Conservation (phyloP, 2,113 vertebrate species). For the Equus przewalskii region DNA sequence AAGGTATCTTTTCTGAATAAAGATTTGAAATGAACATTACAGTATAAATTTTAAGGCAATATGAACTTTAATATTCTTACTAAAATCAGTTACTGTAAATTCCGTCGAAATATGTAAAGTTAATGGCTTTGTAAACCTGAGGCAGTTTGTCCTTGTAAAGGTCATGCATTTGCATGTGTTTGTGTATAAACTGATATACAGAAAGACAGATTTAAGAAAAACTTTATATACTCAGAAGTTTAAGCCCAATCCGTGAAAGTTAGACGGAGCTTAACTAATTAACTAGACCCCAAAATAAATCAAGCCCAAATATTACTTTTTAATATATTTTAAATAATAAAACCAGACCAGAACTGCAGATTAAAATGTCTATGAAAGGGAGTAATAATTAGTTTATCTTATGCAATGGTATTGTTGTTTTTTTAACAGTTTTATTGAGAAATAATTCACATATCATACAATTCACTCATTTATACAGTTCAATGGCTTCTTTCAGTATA, state of each 20-base stretch:
- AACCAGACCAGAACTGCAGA: background rate
- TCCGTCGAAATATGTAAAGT: background rate
- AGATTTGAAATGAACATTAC: constrained; percentile 9
- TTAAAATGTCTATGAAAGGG: constrained; percentile 9
- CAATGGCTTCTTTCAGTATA: background rate
- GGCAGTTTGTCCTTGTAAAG: background rate
- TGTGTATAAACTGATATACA: background rate
- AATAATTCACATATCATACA: background rate
- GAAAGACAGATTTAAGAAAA: background rate
- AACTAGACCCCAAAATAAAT: background rate
- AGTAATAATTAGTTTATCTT: background rate
- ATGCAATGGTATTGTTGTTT: background rate
- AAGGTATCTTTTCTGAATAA: constrained; percentile 18
- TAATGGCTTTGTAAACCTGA: background rate
- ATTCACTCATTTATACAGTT: background rate
- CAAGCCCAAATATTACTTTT: constrained; percentile 3
- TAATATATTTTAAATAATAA: constrained; percentile 1
- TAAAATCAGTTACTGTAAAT: constrained; percentile 4
- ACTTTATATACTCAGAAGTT: background rate
- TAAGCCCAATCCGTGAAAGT: background rate
- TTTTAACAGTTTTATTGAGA: background rate
- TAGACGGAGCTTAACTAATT: constrained; percentile 22
- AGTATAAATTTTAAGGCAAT: constrained; percentile 16
- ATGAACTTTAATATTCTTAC: background rate
- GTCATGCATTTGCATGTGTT: background rate